Base-by-base conservation (phyloP, 2,797 vertebrate genomes). In the Brachyalestes nurse region DNA sequence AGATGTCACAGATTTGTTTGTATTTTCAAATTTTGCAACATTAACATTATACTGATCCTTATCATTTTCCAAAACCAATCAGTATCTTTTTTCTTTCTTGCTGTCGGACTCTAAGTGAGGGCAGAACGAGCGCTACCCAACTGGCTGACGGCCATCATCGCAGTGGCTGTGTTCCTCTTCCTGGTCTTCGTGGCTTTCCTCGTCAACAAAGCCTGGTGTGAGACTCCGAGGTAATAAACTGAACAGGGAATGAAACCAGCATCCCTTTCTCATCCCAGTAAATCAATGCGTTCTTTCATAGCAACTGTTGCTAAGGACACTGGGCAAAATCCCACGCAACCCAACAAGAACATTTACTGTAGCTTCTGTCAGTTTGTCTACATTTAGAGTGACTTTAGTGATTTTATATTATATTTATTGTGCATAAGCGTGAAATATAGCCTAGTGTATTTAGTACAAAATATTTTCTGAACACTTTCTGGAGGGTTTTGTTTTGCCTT, bases 201-300 rank as follows among this genome's bases (percentile, higher is more conserved):
- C 73, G 89, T 94, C 83, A 96, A 96, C 78, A 95, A 88, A 87
- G 87, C 92, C 28, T 96, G 95, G 96, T 96, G 92, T n/a, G 91
- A 89, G 16, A 21, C 85, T 0, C 25, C 91, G 61, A 87, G 81
- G 95, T 94, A 77, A 53, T 21, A 7, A 9, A 21, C 6, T 57
- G 19, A 62, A 23, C 64, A 6, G 8, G 5, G 0, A 0, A 47
- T 64, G 60, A 71, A 69, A 66, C n/a, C 19, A 8, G 9, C 1
- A 65, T 1, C 34, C 7, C 6, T 4, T 25, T 47, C 8, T n/a
- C 12, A 53, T 12, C 53, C 13, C 53, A 53, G 10, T 34, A 1
- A 38, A 34, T 57, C 19, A 53, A 23, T 49, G 60, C 1, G 6
- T 8, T 58, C 23, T 62, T 62, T 62, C 60, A 34, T 28, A 62